Evolutionary conservation across 2,797 vertebrate species (phyloP), one percentile per base, ranked within the genome.

Genomic region (Limosa lapponica): DNA sequence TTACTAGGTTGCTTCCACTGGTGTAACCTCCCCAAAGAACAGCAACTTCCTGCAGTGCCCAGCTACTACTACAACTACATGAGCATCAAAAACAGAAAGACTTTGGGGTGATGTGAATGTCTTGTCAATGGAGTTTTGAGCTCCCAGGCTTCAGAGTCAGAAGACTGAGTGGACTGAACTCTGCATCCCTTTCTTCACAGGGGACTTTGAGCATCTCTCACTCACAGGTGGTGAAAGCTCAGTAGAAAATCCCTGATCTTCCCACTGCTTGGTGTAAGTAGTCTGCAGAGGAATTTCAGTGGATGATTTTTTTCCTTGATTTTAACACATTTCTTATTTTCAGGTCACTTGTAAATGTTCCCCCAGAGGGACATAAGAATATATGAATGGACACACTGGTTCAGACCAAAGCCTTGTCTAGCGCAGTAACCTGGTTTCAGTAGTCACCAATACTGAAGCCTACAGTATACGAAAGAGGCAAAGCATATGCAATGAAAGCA

Each of bases 261-360:
- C 39, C 20, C 34, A 43, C 19, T 81, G 48, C 6, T 87, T 77
- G 6, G 6, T 51, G 25, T 64, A 89, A 59, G 44, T 15, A 46
- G 12, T 30, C 51, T 54, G 44, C n/a, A 69, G 66, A 86, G 22
- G 20, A 82, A 82, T 74, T 52, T 61, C 37, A 39, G 11, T 16
- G 36, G 8, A n/a, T 57, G 6, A 27, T 15, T 73, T 95, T 95
- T 95, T 78, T 54, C 55, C 32, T 61, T 61, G 10, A 69, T 85
- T 89, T 82, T 41, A 70, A 70, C 18, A 12, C 12, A 59, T 51
- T 64, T 44, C 17, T 43, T 44, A 34, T 70, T 70, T 59, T 58
- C 27, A 34, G 15, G 23, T 61, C 15, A 78, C 46, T 79, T 65
- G 41, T n/a, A 86, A 93, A 52, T 74, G 62, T 48, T 46, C 2